Conservation (phyloP, 2,888 invertebrate species). For the Actias luna region DNA sequence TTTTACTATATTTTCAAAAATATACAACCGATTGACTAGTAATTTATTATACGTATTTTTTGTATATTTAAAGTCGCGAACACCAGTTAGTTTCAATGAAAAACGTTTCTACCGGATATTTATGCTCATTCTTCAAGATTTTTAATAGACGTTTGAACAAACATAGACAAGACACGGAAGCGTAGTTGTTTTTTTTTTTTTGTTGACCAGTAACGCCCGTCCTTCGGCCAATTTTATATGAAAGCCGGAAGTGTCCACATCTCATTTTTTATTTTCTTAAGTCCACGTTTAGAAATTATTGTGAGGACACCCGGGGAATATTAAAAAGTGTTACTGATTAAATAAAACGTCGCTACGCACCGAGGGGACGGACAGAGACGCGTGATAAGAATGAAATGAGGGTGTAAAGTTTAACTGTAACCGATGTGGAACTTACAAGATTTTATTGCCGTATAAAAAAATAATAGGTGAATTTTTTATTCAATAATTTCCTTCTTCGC, state of each 20-base stretch:
- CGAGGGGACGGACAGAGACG: slow-evolving; percentile 45
- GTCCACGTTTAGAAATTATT: slow-evolving; percentile 43
- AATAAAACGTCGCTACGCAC: slow-evolving; percentile 71
- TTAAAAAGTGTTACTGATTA: slow-evolving; percentile 78
- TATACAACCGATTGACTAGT: too few species aligned
- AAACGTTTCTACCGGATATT: background rate
- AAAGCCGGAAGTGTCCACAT: slow-evolving; percentile 14
- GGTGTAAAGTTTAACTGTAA: slow-evolving; percentile 17
- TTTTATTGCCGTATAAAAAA: slow-evolving; percentile 13
- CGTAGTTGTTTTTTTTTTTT: slow-evolving; percentile 3
- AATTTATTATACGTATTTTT: too few species aligned
- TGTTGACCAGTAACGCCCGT: slow-evolving; percentile 7
- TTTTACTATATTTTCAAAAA: too few species aligned
- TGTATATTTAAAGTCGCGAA: too few species aligned
- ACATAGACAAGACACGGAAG: background rate
- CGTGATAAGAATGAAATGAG: slow-evolving; percentile 62
- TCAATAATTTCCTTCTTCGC: background rate
- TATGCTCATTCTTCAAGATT: background rate
- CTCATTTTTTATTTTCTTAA: slow-evolving; percentile 27
- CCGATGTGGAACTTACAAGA: slow-evolving; percentile 14
- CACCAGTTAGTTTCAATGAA: too few species aligned
- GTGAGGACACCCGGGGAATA: slow-evolving; percentile 59
- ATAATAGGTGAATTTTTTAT: slow-evolving; percentile 34
- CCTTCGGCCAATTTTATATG: slow-evolving; percentile 14
- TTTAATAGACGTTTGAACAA: background rate